Base-by-base conservation (phyloP, 2,888 invertebrate species). In the Drosophila quinaria region DNA sequence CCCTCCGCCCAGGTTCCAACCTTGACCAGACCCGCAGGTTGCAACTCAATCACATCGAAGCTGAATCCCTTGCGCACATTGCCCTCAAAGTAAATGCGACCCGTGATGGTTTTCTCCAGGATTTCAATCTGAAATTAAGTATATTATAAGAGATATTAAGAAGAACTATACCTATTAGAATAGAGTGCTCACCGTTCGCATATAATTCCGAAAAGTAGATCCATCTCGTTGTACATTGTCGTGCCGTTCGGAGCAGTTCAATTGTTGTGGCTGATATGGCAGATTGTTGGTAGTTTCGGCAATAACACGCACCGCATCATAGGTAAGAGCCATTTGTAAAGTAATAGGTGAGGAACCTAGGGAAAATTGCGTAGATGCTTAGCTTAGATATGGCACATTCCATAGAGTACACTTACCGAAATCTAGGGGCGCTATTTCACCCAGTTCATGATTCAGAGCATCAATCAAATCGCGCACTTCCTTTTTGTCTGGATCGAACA, bases 221-320 rank as follows among this genome's bases (percentile, higher is more conserved):
- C 98, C 98, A 86, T 96, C 95, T 56, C 94, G 94, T 96, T 98
- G 98, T 25, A 95, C 93, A 52, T 93, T 93, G 25, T 93, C 93
- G 33, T 93, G 93, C 0, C 92, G 92, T 13, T 95, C 94, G 3
- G 91, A 90, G 80, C 97, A 97, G 54, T 93, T 93, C 3, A 96
- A 90, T 9, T 92, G 78, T 78, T 93, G 93, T 0, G 94, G 88
- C 35, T 93, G 89, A 56, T 93, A 93, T 50, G 93, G 93, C 10
- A 97, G 91, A 80, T 95, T 95, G 74, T 95, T 95, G 33, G 98
- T 93, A 15, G 96, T 96, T 82, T 95, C 94, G 2, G 96, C 96
- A 90, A 97, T 97, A 58, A 98, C 93, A 63, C 94, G 94, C 6
- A 98, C 96, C 0, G 97, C 96, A 92, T 98, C 98, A 87, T 96